Conservation (phyloP, 2,888 invertebrate genomes). For the Rhyacophila evoluta region DNA sequence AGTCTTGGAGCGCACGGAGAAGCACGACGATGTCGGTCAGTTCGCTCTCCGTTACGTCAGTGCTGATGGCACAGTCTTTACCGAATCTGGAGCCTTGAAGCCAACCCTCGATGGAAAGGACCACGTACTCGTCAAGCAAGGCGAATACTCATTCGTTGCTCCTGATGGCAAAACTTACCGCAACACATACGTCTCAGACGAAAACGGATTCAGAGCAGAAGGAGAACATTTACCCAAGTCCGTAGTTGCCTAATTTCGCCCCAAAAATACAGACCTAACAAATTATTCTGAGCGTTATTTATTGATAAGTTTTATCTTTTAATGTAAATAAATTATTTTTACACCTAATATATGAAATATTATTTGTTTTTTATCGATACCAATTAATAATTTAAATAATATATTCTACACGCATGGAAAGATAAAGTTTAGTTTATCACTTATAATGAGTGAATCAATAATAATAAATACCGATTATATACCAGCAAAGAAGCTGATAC, state of each 20-base stretch:
- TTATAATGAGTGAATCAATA: too few species aligned
- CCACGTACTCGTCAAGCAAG: conserved; percentile 51
- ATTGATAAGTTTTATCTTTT: background rate
- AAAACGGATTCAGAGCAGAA: conserved; percentile 48
- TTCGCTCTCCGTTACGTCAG: conserved; percentile 50
- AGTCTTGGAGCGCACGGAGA: conserved; percentile 50
- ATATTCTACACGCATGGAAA: too few species aligned
- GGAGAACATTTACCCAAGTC: conserved; percentile 48
- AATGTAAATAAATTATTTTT: background rate
- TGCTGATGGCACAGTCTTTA: conserved; percentile 47
- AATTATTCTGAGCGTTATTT: background rate
- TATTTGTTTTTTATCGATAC: background rate
- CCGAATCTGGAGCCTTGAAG: conserved; percentile 49
- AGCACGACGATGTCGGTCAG: conserved; percentile 49
- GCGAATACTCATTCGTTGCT: conserved; percentile 49
- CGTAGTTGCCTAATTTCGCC: conserved; percentile 31
- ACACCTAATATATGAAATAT: too few species aligned
- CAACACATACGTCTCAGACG: conserved; percentile 49
- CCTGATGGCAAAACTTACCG: conserved; percentile 43
- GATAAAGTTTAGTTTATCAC: too few species aligned
- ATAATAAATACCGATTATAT: too few species aligned
- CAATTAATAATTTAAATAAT: background rate
- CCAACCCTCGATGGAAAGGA: conserved; percentile 50
- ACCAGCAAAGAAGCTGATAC: too few species aligned
- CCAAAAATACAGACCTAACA: background rate